Base-by-base conservation (phyloP, 2,797 vertebrate genomes). In the Centropyge bicolor region DNA sequence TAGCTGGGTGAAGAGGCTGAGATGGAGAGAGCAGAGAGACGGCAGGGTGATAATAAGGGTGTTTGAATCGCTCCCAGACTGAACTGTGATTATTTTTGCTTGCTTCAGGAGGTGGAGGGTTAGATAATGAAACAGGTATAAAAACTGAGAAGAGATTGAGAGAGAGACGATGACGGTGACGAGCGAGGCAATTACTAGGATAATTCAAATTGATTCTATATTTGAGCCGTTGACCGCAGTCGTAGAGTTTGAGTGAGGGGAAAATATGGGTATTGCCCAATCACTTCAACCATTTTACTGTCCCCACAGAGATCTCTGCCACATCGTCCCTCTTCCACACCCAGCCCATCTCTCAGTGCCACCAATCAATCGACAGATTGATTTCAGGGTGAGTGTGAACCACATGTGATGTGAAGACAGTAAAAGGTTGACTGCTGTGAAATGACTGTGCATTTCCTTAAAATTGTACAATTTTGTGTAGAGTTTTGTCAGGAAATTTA, bases 351-450 rank as follows among this genome's bases (percentile, higher is more conserved):
- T 57, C 65, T 57, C 24, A 57, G 49, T 38, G 17, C 52, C 70
- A 79, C 62, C 54, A 66, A 81, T 86, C 77, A 83, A 86, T 82
- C 16, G 6, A 56, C 38, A 43, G 49, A 88, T 88, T 41, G 54
- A 86, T 84, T 63, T 35, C 24, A 62, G 52, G 48, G 48, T 65
- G 38, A 10, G 10, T 40, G 43, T 51, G 19, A 45, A 24, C 2
- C 38, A 45, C 12, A 56, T 43, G n/a, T 64, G 40, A 64, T 61
- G 60, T 24, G 22, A 20, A 20, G 35, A 31, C 27, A 27, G 31
- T n/a, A 20, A 20, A 51, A 35, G 43, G 16, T 27, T 67, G 4
- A 38, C 16, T 62, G 55, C 54, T 22, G 46, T 14, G 16, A 56
- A 43, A 60, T 46, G 16, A 6, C 7, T 27, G 4, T 22, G 10